Base-by-base conservation (phyloP, 2,888 invertebrate species). In the Meloe dianella region DNA sequence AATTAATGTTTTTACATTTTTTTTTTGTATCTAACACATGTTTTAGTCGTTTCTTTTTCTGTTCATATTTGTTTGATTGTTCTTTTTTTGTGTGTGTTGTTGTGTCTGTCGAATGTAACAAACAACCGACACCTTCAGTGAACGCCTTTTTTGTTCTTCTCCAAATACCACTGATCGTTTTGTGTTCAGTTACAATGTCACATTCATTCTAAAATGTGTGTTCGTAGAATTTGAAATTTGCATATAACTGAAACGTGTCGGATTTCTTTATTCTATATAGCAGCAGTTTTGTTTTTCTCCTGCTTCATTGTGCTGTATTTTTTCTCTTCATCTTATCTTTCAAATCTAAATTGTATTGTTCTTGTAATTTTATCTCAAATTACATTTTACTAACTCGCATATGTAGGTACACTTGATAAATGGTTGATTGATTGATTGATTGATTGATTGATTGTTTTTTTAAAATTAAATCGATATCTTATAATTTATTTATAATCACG, bases 191-290 rank as follows among this genome's bases (percentile, higher is more conserved):
- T 12, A 41, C 41, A 41, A 20, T 47, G 47, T 47, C 20, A 20
- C 47, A 20, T 47, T 47, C 47, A 41, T 12, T 41, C n/a, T 17
- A 7, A 38, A 20, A 47, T 47, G 20, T 20, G 47, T 47, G 47
- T 47, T 47, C 47, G 47, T 47, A 47, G 47, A 47, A 47, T 8
- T 47, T 47, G 20, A 20, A 47, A 47, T 47, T 47, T 47, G 47
- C 47, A 47, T n/a, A n/a, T 47, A 47, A 47, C 47, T 47, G 47
- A 47, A 47, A 47, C 47, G 47, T 47, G 47, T 47, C 47, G 47
- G 20, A 47, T 47, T 47, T 47, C 47, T 47, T 47, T n/a, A n/a
- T n/a, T 14, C 27, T 41, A 41, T 41, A 32, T 32, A 9, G 9
- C n/a, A 41, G 17, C 41, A 47, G 20, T 47, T 20, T 47, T 47